Percentiles rank a stretch among this genome's conserved stretches.
phyloP scores from a whole-genome alignment of 2,797 vertebrate species.

The Phrynocephalus guinanensis region DNA sequence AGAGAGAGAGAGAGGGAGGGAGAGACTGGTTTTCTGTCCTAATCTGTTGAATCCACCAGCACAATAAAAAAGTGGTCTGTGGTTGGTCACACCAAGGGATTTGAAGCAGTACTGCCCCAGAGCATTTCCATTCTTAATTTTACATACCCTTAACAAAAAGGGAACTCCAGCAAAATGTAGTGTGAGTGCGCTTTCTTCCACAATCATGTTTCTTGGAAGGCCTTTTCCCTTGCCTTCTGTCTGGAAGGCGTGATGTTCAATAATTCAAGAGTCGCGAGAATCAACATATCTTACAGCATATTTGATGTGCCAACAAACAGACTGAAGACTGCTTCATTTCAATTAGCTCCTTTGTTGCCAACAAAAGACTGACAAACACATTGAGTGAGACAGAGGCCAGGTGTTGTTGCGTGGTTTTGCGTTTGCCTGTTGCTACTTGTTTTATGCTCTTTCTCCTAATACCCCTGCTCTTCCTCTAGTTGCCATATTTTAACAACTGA shows the following conservation, averaged over 20 bases:
- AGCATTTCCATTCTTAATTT: not conserved
- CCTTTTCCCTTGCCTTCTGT: constrained; percentile 70
- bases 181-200: not conserved
- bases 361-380: constrained; percentile 89
- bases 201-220: constrained; percentile 42
- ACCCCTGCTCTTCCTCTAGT: constrained; percentile 55
- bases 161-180: not conserved
- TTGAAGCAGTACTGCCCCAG: not conserved
- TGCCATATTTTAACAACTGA: constrained; percentile 67
- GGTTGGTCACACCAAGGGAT: constrained; percentile 6
- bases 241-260: constrained; percentile 82
- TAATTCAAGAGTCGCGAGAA: constrained; percentile 90
- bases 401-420: constrained; percentile 77
- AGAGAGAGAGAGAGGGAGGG: too few species aligned
- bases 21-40: fast-evolving
- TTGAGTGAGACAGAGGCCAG: constrained; percentile 75
- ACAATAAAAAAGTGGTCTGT: not conserved
- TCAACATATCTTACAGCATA: constrained; percentile 90
- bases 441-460: constrained; percentile 61
- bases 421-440: constrained; percentile 82
- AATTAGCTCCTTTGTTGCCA: constrained; percentile 91
- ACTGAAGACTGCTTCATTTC: constrained; percentile 86
- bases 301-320: constrained; percentile 91
- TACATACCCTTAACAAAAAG: not conserved
- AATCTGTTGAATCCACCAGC: too few species aligned